phyloP scores from a whole-genome alignment of 1,140 invertebrate genomes.

The Maconellicoccus hirsutus region DNA sequence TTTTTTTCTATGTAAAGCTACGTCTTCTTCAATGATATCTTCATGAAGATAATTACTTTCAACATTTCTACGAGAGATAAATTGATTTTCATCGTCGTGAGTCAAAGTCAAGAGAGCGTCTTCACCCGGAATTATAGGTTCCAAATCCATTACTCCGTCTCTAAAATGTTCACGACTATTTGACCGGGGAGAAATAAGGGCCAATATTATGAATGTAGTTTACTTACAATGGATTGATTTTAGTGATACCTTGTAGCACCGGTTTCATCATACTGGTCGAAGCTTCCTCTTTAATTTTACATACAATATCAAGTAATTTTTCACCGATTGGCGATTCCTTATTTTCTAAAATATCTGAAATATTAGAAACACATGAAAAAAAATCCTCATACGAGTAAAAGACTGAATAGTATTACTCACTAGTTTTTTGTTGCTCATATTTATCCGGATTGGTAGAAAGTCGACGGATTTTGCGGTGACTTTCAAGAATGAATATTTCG shows the following conservation, averaged over 20 bases:
- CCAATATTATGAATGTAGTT: no score
- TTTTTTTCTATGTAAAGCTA: not conserved
- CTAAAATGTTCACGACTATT: no score
- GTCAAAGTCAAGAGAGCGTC: not conserved
- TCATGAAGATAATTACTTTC: not conserved
- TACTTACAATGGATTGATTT: not conserved
- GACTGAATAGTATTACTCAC: not conserved
- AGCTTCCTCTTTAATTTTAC: constrained; percentile 28
- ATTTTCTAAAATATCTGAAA: not conserved
- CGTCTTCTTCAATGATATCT: not conserved
- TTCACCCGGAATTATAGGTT: not conserved
- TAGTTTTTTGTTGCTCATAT: constrained; percentile 30
- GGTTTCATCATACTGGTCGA: not conserved
- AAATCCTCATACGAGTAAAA: not conserved
- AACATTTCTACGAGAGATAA: not conserved
- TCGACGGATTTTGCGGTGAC: constrained; percentile 50
- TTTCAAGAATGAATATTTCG: constrained; percentile 68
- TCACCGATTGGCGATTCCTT: constrained; percentile 25
- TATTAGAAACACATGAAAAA: not conserved
- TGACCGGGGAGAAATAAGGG: no score
- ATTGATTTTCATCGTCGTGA: not conserved
- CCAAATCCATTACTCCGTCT: not conserved
- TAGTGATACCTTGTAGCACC: not conserved
- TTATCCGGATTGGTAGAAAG: constrained; percentile 45
- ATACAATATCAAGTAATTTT: constrained; percentile 29